Conservation (phyloP, 2,888 invertebrate genomes). For the Cantharis rustica region DNA sequence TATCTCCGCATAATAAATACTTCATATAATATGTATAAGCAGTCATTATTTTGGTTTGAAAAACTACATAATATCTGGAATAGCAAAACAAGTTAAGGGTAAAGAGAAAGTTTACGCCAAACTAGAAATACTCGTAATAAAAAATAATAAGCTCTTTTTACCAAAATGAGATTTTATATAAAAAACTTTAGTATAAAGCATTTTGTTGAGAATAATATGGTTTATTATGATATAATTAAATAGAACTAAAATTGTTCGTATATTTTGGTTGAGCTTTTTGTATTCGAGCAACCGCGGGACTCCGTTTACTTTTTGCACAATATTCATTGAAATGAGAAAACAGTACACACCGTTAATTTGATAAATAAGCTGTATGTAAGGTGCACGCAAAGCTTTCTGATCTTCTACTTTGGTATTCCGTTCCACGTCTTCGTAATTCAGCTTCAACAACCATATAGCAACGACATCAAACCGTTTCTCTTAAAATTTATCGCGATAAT, state of each 20-base stretch:
- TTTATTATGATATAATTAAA: neutral
- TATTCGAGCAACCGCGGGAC: neutral
- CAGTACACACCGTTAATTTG: slow-evolving; percentile 3
- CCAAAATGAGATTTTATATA: no score
- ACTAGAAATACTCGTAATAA: no score
- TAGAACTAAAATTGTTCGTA: neutral
- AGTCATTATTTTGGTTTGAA: no score
- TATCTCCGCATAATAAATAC: no score
- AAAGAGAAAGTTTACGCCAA: no score
- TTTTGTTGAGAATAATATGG: no score
- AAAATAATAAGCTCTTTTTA: no score
- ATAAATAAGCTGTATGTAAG: slow-evolving; percentile 6
- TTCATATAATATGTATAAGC: no score
- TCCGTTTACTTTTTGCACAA: neutral
- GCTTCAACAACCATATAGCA: slow-evolving; percentile 34
- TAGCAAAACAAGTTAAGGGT: no score
- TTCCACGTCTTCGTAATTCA: slow-evolving; percentile 27
- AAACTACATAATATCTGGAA: no score
- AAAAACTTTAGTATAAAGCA: no score
- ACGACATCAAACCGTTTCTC: slow-evolving; percentile 34
- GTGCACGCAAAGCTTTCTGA: slow-evolving; percentile 14
- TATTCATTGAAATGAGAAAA: neutral
- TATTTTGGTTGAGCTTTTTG: neutral
- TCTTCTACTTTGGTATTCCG: slow-evolving; percentile 19
- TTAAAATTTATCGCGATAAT: slow-evolving; percentile 44